Percentiles rank a stretch among this genome's conserved stretches.
Evolutionary conservation across 2,797 vertebrate species (phyloP).

Genomic region (Onychomys arenicola): DNA sequence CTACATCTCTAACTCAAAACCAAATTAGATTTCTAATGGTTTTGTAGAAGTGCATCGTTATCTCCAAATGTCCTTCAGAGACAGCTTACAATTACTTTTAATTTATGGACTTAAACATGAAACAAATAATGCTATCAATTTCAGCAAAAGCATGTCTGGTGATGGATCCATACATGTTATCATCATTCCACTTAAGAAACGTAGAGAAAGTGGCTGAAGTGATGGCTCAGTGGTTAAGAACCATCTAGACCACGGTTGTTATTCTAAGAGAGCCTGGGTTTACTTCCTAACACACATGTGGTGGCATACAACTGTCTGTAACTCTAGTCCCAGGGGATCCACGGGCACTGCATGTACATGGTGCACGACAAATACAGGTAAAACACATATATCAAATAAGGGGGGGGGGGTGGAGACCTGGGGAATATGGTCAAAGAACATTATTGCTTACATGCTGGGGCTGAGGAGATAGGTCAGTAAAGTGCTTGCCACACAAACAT

Average conservation of each 20-base stretch:
- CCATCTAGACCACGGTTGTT: not conserved
- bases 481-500: not conserved
- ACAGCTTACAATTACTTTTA: slow-evolving; percentile 52
- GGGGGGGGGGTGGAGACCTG: not conserved
- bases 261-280: not conserved
- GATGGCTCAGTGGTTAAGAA: not conserved
- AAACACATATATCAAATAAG: not conserved
- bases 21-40: slow-evolving; percentile 16
- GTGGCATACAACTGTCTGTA: not conserved
- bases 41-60: slow-evolving; percentile 43
- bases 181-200: not conserved
- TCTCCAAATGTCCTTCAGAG: slow-evolving; percentile 37
- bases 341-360: not conserved
- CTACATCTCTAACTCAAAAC: not conserved
- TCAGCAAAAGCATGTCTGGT: slow-evolving; percentile 15
- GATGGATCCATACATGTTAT: not conserved
- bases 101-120: slow-evolving; percentile 39
- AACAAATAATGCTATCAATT: slow-evolving; percentile 15
- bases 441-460: not conserved
- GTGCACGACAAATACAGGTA: not conserved
- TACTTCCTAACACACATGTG: not conserved
- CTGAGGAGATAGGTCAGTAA: not conserved
- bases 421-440: not conserved
- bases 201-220: not conserved
- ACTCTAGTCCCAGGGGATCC: not conserved